These are phyloP conservation scores for Heloderma charlesbogerti DNA, from an alignment of 2,113 vertebrate species.

Conservation along the genomic window DNA sequence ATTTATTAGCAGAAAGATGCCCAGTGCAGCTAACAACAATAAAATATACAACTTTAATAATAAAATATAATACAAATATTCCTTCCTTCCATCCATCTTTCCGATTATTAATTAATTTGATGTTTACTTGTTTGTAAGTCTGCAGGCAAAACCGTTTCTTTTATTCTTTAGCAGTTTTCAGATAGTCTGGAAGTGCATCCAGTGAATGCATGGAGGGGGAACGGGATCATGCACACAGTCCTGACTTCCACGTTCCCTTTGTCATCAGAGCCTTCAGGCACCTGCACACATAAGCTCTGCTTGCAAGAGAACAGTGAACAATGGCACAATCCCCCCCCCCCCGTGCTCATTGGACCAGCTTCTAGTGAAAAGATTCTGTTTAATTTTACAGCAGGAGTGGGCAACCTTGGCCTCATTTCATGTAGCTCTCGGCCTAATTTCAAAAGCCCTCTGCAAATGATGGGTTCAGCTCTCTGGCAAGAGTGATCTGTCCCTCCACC, in stretches of 20 bases:
- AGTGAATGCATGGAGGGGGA: too few species aligned
- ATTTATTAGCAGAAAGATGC: not conserved
- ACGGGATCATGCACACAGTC: not conserved
- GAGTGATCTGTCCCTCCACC: not conserved
- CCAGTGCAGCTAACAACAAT: not conserved
- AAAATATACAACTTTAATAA: not conserved
- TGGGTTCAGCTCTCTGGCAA: not conserved
- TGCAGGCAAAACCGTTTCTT: not conserved
- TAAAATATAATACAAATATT: not conserved
- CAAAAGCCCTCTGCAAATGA: too few species aligned
- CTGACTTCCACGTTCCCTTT: not conserved
- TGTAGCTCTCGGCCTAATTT: not conserved
- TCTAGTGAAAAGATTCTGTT: not conserved
- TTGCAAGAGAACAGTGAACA: not conserved
- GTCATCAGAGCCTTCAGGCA: not conserved
- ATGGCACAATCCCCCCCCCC: not conserved
- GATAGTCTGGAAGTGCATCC: not conserved
- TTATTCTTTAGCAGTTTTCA: not conserved
- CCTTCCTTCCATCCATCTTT: too few species aligned
- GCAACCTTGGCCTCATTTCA: not conserved
- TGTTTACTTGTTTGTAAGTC: not conserved
- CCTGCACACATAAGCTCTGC: too few species aligned
- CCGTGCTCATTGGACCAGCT: not conserved
- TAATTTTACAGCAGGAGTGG: not conserved
- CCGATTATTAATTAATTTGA: not conserved